Evolutionary conservation across 1,140 invertebrate genomes (phyloP).

Genomic region (Bombus sylvicola): DNA sequence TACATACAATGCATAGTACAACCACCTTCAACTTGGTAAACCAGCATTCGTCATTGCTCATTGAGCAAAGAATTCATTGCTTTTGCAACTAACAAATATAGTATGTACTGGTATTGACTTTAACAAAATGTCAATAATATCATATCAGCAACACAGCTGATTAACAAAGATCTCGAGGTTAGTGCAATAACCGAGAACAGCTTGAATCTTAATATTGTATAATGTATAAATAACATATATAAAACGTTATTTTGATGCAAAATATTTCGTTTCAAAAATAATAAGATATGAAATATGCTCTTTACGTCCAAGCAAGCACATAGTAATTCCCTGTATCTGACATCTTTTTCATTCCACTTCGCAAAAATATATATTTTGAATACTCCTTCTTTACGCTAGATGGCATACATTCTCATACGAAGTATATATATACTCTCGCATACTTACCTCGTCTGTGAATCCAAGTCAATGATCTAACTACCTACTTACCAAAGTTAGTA

Average conservation of each 20-base stretch:
- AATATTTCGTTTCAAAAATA: slow-evolving; percentile 4
- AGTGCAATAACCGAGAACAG: not conserved
- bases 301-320: not conserved
- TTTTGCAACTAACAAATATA: not conserved
- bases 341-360: not conserved
- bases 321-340: not conserved
- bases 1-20: slow-evolving; percentile 11
- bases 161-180: slow-evolving; percentile 20
- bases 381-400: slow-evolving; percentile 16
- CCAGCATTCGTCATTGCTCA: slow-evolving; percentile 62
- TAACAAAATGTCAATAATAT: slow-evolving; percentile 32
- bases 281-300: slow-evolving; percentile 1
- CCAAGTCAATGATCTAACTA: too few species aligned
- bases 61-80: slow-evolving; percentile 51
- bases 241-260: not conserved
- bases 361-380: not conserved
- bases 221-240: not conserved
- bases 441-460: too few species aligned
- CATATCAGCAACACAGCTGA: slow-evolving; percentile 28
- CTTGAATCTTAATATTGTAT: not conserved
- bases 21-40: slow-evolving; percentile 59
- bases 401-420: slow-evolving; percentile 19
- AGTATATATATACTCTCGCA: not conserved
- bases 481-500: too few species aligned
- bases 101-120: slow-evolving; percentile 4